Conservation (phyloP, 2,113 vertebrate genomes). For the Gallinago paraguaiae region DNA sequence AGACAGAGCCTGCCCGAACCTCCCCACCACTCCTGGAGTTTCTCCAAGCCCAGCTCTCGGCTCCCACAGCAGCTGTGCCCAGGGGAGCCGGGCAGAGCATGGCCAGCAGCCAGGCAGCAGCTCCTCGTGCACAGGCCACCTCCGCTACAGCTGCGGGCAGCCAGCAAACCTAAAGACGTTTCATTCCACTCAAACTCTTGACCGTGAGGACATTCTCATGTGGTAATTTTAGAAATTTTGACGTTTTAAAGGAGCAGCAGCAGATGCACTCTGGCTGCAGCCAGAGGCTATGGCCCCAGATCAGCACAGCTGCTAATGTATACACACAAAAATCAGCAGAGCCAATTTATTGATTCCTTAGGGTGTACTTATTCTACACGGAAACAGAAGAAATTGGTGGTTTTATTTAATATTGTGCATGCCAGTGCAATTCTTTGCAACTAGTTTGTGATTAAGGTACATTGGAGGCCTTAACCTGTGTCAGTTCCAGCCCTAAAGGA, state of each 20-base stretch:
- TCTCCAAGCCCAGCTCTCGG: background rate
- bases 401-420: background rate
- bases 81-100: background rate
- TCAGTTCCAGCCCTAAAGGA: background rate
- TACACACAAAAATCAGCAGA: background rate
- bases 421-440: background rate
- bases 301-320: background rate
- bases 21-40: background rate
- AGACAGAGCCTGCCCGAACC: background rate
- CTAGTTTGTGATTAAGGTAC: background rate
- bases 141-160: background rate
- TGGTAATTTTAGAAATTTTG: background rate
- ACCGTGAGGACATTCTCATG: background rate
- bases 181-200: background rate
- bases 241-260: background rate
- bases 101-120: background rate
- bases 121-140: background rate
- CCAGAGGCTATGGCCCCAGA: background rate
- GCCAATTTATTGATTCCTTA: background rate
- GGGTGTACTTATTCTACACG: background rate
- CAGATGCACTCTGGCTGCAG: background rate
- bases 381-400: background rate
- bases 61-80: background rate
- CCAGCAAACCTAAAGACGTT: background rate
- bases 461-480: background rate